A percentile compares a stretch with the other conserved stretches of the same genome.
Evolutionary conservation across 2,113 vertebrate genomes (phyloP).

Genomic region (Varanus komodoensis): DNA sequence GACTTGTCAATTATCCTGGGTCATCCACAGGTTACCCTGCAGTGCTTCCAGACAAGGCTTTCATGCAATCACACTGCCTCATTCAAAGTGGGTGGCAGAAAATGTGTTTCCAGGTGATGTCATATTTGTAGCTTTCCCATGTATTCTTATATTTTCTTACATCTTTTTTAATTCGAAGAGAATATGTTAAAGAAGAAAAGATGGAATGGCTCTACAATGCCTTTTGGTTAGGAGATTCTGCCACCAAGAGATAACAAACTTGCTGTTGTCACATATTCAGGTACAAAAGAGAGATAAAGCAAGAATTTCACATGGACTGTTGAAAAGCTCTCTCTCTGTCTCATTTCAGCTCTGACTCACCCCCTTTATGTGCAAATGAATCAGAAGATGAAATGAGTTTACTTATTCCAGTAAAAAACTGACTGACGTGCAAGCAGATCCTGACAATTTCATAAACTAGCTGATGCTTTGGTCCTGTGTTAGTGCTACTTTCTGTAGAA

Average conservation of each 20-base stretch:
- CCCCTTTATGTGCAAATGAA: neutral
- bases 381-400: neutral
- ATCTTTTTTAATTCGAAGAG: too few relatives aligned
- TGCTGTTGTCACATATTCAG: neutral
- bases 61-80: too few relatives aligned
- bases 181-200: too few relatives aligned
- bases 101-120: too few relatives aligned
- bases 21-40: neutral
- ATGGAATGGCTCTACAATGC: too few relatives aligned
- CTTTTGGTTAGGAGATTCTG: neutral
- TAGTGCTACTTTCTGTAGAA: neutral
- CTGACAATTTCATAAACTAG: neutral
- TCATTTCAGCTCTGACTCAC: neutral
- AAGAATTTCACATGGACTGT: neutral
- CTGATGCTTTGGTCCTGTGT: slow-evolving; percentile 7
- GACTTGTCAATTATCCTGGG: neutral
- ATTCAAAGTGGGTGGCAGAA: too few relatives aligned
- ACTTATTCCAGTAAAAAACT: neutral
- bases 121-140: too few relatives aligned
- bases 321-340: neutral
- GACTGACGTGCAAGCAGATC: neutral
- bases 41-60: too few relatives aligned
- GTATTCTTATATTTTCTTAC: too few relatives aligned
- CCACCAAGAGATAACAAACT: neutral
- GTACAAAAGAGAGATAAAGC: neutral